A percentile compares a stretch with the other conserved stretches of the same genome.
Evolutionary conservation across 2,797 vertebrate species (phyloP).

Genomic region (Onychomys leucogaster): DNA sequence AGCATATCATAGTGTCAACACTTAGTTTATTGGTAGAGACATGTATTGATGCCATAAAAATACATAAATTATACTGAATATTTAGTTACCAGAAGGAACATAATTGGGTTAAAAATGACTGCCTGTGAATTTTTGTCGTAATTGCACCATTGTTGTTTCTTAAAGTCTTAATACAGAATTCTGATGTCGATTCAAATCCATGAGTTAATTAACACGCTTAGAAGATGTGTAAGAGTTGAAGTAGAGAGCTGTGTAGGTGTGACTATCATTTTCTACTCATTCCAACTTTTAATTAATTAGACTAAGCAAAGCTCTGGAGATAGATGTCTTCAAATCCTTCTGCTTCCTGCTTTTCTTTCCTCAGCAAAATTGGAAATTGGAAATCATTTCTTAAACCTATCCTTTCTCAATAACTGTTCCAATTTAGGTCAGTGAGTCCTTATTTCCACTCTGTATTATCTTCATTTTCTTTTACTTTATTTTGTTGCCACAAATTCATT

Average conservation of each 20-base stretch:
- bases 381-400: not conserved
- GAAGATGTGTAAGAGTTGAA: not conserved
- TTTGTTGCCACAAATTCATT: not conserved
- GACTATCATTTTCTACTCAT: not conserved
- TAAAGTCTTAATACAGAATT: not conserved
- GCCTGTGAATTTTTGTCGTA: rapidly evolving
- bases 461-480: not conserved
- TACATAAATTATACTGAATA: not conserved
- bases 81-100: not conserved
- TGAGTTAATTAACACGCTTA: not conserved
- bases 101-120: not conserved
- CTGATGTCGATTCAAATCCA: not conserved
- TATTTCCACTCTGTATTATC: not conserved
- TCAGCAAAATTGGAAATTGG: not conserved
- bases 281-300: not conserved
- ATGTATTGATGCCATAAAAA: not conserved
- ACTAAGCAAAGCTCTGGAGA: not conserved
- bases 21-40: not conserved
- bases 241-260: not conserved
- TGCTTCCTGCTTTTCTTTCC: not conserved
- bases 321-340: not conserved
- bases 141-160: not conserved
- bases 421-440: not conserved
- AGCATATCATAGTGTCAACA: not conserved
- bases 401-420: not conserved